These are phyloP conservation scores for Pollenia angustigena DNA, from an alignment of 2,888 invertebrate genomes.

Conservation along the genomic window DNA sequence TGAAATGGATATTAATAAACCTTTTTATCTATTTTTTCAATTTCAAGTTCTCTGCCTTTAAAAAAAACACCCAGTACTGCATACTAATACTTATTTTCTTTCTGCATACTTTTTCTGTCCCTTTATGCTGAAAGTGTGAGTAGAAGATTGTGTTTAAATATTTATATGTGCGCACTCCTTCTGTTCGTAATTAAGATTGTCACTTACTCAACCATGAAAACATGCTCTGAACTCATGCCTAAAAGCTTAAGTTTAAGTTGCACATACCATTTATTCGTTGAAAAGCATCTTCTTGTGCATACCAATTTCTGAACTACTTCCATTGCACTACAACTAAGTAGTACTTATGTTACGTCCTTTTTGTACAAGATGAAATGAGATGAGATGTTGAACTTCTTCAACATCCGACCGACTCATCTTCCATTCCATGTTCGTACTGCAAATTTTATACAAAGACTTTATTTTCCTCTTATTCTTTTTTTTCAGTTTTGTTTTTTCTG, in stretches of 20 bases:
- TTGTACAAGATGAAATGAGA: constrained; percentile 1
- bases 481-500: not conserved
- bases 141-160: not conserved
- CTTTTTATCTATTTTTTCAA: too few species aligned
- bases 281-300: constrained; percentile 9
- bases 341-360: constrained; percentile 21
- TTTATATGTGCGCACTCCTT: constrained; percentile 40
- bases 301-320: constrained; percentile 23
- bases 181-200: constrained; percentile 74
- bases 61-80: not conserved
- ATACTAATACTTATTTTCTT: not conserved
- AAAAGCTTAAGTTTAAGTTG: constrained; percentile 20
- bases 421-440: not conserved
- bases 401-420: not conserved
- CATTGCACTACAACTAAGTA: not conserved
- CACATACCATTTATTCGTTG: constrained; percentile 14
- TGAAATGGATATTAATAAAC: too few species aligned
- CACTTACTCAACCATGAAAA: constrained; percentile 73
- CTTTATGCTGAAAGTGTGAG: not conserved
- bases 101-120: not conserved
- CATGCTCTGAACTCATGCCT: constrained; percentile 48
- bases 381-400: constrained; percentile 18
- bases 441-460: constrained; percentile 37
- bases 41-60: too few species aligned
- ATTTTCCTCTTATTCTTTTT: not conserved